Evolutionary conservation across 2,888 invertebrate species (phyloP).

Genomic region (Incurvaria masculella): DNA sequence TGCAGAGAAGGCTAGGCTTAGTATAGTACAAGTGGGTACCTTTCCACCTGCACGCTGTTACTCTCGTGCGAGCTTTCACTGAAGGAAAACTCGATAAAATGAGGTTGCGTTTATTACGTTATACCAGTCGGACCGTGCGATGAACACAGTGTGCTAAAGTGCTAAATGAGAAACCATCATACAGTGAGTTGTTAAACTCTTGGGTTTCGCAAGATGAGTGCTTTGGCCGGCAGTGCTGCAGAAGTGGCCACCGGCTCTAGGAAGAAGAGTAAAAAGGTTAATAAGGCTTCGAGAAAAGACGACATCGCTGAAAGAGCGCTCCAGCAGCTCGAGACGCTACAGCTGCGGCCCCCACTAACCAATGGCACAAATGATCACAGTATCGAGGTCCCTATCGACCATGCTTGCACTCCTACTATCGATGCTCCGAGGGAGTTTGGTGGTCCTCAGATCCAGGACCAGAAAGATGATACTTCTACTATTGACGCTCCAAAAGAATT

Average conservation of each 20-base stretch:
- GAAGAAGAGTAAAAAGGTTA: slow-evolving; percentile 50
- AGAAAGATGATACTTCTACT: too few species aligned
- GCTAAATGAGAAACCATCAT: neutral
- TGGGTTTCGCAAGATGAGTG: neutral
- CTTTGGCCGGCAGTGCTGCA: neutral
- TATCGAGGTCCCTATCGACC: too few species aligned
- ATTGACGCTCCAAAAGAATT: too few species aligned
- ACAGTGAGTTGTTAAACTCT: too few species aligned
- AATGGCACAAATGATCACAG: neutral
- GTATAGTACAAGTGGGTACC: too few species aligned
- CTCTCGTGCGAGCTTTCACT: too few species aligned
- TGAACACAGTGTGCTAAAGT: neutral
- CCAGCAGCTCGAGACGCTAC: slow-evolving; percentile 37
- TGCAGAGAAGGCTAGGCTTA: too few species aligned
- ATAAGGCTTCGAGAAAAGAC: slow-evolving; percentile 41
- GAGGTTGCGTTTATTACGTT: neutral
- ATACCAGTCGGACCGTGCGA: neutral
- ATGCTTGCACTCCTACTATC: too few species aligned
- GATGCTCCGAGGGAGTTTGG: too few species aligned
- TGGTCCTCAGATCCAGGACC: too few species aligned
- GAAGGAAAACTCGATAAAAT: too few species aligned
- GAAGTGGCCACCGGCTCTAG: slow-evolving; percentile 31
- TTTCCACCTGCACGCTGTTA: too few species aligned
- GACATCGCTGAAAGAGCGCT: slow-evolving; percentile 36
- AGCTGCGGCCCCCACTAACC: neutral